These are phyloP conservation scores for Octopus sinensis DNA, from an alignment of 1,140 invertebrate genomes.

Conservation along the genomic window DNA sequence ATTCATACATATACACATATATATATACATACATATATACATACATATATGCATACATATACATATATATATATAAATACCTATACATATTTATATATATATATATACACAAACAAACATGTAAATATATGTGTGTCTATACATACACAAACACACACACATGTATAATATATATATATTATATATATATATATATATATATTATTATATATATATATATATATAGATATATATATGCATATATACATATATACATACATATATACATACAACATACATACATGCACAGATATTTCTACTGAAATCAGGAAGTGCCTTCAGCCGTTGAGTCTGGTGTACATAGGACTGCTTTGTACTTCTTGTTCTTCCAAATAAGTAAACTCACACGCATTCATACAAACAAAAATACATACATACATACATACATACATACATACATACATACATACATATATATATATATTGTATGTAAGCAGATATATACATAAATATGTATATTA, in stretches of 20 bases:
- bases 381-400: background rate
- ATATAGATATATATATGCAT: background rate
- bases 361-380: background rate
- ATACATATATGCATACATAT: too few relatives aligned
- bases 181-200: constrained; percentile 5
- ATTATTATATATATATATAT: background rate
- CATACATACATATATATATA: background rate
- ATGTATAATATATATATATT: background rate
- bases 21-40: background rate
- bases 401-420: background rate
- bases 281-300: background rate
- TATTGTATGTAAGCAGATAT: too few relatives aligned
- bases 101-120: too few relatives aligned
- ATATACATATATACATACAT: background rate
- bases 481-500: too few relatives aligned
- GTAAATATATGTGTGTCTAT: background rate
- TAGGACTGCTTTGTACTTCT: too few relatives aligned
- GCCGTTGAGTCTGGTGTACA: too few relatives aligned
- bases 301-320: too few relatives aligned
- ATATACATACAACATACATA: background rate
- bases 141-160: background rate
- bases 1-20: background rate
- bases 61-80: too few relatives aligned
- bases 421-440: background rate
- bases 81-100: too few relatives aligned